These are phyloP conservation scores for Acheta domesticus DNA, from an alignment of 2,888 invertebrate genomes.

Conservation along the genomic window DNA sequence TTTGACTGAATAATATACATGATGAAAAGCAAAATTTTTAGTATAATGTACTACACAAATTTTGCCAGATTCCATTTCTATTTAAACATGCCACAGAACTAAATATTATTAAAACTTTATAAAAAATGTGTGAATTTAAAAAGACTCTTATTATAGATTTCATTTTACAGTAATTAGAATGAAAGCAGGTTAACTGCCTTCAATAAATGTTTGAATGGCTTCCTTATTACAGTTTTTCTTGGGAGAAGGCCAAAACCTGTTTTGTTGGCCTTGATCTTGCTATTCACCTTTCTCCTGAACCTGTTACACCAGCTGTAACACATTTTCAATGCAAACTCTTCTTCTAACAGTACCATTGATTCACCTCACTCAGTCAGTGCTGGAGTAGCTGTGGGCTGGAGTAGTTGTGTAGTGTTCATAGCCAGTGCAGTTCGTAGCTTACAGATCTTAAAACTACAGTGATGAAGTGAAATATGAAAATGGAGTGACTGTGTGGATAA, in stretches of 20 bases:
- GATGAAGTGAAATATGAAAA: no score
- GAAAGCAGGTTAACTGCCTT: background rate
- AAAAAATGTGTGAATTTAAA: background rate
- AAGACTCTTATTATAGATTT: no score
- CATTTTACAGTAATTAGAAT: background rate
- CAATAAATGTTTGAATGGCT: background rate
- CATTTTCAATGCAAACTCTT: background rate
- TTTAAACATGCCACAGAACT: no score
- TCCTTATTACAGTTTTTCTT: background rate
- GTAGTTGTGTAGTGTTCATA: background rate
- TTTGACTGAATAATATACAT: no score
- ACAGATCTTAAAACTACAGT: no score
- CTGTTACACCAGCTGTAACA: slow-evolving; percentile 18
- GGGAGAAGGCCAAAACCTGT: background rate
- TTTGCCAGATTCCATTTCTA: no score
- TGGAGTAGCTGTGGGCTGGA: background rate
- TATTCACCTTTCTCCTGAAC: background rate
- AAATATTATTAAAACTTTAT: no score
- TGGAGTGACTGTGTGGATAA: no score
- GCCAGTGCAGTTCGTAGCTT: no score
- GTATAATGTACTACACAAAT: no score
- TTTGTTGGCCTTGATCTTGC: slow-evolving; percentile 3
- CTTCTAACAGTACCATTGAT: background rate
- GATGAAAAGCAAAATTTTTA: no score
- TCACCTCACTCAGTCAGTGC: background rate